A percentile compares a stretch with the other conserved stretches of the same genome.
Evolutionary conservation across 1,140 invertebrate genomes (phyloP).

Genomic region (Pogonomyrmex barbatus): DNA sequence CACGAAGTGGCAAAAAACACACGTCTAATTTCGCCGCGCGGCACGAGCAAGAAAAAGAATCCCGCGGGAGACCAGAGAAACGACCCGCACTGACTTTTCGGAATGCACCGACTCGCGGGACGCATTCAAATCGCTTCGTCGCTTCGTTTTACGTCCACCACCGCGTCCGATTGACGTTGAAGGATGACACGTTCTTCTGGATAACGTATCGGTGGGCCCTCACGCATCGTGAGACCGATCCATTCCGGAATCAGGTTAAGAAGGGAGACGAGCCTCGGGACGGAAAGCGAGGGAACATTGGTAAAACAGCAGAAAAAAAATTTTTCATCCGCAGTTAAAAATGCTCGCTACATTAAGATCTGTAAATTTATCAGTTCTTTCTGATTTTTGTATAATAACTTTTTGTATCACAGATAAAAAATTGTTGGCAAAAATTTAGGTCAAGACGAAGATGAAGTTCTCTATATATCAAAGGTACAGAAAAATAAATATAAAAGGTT

Average conservation of each 20-base stretch:
- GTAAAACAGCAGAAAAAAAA: neutral
- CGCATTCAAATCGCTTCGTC: slow-evolving; percentile 76
- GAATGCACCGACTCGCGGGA: slow-evolving; percentile 62
- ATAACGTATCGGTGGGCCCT: slow-evolving; percentile 38
- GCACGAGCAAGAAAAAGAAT: slow-evolving; percentile 12
- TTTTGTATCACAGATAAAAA: neutral
- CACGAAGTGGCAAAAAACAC: slow-evolving; percentile 42
- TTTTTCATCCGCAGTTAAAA: neutral
- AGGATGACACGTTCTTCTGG: slow-evolving; percentile 71
- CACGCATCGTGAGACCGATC: slow-evolving; percentile 63
- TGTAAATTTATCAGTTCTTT: slow-evolving; percentile 25
- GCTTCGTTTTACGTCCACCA: slow-evolving; percentile 72
- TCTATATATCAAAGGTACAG: neutral
- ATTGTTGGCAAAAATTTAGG: neutral
- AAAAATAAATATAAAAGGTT: neutral
- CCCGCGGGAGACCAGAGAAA: neutral
- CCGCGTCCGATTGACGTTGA: slow-evolving; percentile 72
- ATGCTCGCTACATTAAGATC: neutral
- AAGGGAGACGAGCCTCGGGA: slow-evolving; percentile 32
- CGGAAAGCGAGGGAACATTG: neutral
- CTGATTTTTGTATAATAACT: neutral
- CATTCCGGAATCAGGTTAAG: slow-evolving; percentile 76
- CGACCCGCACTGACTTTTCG: slow-evolving; percentile 55
- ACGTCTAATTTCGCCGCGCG: slow-evolving; percentile 11
- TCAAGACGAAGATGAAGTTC: neutral